phyloP scores from a whole-genome alignment of 2,888 invertebrate genomes.

The Sisyra terminalis region DNA sequence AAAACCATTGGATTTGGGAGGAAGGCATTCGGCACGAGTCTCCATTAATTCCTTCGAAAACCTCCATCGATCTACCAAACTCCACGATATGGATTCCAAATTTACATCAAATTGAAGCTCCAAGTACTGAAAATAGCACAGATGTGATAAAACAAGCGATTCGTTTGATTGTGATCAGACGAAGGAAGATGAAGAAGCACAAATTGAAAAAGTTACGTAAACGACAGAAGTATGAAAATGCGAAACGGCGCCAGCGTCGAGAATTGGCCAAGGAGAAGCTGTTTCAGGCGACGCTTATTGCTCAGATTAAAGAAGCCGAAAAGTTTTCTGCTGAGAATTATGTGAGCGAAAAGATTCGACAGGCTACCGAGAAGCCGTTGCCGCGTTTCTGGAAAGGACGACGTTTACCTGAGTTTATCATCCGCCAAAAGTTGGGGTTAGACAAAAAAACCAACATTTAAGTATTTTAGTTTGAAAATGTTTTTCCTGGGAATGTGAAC shows the following conservation, averaged over 20 bases:
- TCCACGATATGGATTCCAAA: background rate
- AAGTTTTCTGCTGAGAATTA: conserved; percentile 59
- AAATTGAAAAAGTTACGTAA: conserved; percentile 65
- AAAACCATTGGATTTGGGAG: background rate
- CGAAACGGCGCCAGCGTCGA: conserved; percentile 49
- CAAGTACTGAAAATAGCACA: background rate
- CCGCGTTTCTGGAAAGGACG: conserved; percentile 40
- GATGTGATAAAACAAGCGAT: conserved; percentile 46
- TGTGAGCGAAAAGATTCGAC: conserved; percentile 43
- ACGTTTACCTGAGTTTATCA: conserved; percentile 46
- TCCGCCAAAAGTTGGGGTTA: conserved; percentile 47
- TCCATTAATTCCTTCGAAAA: background rate
- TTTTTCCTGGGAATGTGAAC: too few species aligned
- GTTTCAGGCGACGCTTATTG: conserved; percentile 54
- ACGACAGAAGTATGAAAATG: conserved; percentile 60
- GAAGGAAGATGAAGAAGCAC: conserved; percentile 77
- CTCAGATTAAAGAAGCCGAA: conserved; percentile 53
- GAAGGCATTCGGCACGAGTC: background rate
- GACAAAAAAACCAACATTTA: conserved; percentile 28
- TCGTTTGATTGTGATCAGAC: conserved; percentile 57
- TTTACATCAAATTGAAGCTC: background rate
- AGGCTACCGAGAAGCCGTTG: conserved; percentile 41
- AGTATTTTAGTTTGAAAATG: too few species aligned
- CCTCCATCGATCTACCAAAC: background rate
- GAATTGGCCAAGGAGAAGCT: conserved; percentile 58